Base-by-base conservation (phyloP, 2,888 invertebrate species). In the Parasteatoda lunata region DNA sequence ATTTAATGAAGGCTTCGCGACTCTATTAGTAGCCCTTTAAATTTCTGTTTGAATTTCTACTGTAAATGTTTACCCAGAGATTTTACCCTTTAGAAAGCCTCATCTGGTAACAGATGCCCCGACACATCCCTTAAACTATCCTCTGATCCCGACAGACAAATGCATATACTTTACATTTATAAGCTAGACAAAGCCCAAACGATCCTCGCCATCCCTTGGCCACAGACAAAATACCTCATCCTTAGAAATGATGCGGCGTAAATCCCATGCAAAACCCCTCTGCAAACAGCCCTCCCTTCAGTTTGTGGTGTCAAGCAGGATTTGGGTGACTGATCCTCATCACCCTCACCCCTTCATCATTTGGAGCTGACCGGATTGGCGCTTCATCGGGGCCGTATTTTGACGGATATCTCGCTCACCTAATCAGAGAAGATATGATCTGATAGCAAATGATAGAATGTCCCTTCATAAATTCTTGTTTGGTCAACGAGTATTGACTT, bases 211-310 rank as follows among this genome's bases (percentile, higher is more conserved):
- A 48, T 47, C 48, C 76, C 76, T 65, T 48, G 59, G 48, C 76
- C 49, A n/a, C 49, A 59, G 59, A 59, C 64, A 15, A 76, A 76
- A 76, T 76, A 59, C 65, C 64, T 45, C 76, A 76, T 72, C 52
- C 72, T 72, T 54, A 52, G 8, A 30, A 47, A 47, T 75, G 64
- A 64, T 64, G 59, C 49, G 47, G 59, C 48, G 51, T 75, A 82
- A 70, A 76, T 76, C 82, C 82, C 49, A 82, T 82, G 76, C 82
- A 76, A 82, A 82, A 82, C 66, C 76, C 75, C 76, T 30, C 51
- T 54, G 75, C 76, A 82, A 82, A 82, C 82, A 59, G 30, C 79
- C 71, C 80, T 15, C 66, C 49, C 51, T 76, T 9, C 59, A 59
- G 76, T 82, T 82, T 82, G 82, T 68, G 82, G 82, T 76, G 82